A percentile compares a stretch with the other conserved stretches of the same genome.
Conservation (phyloP, 2,797 vertebrate genomes). For the Aulostomus chinensis region DNA sequence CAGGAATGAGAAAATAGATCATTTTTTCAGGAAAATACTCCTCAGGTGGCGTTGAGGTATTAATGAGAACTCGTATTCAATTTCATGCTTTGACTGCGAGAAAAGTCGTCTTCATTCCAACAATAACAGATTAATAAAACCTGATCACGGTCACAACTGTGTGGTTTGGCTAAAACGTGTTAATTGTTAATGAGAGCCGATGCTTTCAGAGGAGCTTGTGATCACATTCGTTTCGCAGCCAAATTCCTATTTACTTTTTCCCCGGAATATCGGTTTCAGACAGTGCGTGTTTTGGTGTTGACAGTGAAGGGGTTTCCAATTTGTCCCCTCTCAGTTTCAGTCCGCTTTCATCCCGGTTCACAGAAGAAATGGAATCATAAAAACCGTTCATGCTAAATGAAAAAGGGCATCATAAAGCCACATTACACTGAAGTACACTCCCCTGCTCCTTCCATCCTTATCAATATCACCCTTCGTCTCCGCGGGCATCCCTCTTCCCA, state of each 20-base stretch:
- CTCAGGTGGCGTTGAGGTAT: slow-evolving; percentile 14
- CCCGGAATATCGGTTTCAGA: slow-evolving; percentile 32
- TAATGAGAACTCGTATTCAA: slow-evolving; percentile 25
- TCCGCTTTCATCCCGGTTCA: slow-evolving; percentile 68
- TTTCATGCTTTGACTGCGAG: slow-evolving; percentile 23
- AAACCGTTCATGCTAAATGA: slow-evolving; percentile 80
- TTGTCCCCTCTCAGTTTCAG: slow-evolving; percentile 59
- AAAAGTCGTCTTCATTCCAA: slow-evolving; percentile 7
- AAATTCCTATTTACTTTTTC: slow-evolving; percentile 27
- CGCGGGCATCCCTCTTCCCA: slow-evolving; percentile 46
- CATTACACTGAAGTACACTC: slow-evolving; percentile 75
- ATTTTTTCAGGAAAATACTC: background rate
- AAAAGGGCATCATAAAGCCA: slow-evolving; percentile 81
- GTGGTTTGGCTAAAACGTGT: slow-evolving; percentile 49
- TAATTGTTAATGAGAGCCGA: slow-evolving; percentile 56
- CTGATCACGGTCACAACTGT: slow-evolving; percentile 51
- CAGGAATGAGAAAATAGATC: background rate
- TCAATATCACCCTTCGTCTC: slow-evolving; percentile 74
- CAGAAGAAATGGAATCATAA: slow-evolving; percentile 81
- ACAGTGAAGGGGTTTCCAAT: slow-evolving; percentile 33
- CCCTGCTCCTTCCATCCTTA: slow-evolving; percentile 78
- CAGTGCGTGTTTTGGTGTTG: slow-evolving; percentile 6
- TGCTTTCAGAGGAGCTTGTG: slow-evolving; percentile 19
- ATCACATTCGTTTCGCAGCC: slow-evolving; percentile 20
- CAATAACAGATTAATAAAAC: slow-evolving; percentile 36